These are phyloP conservation scores for Nannoperca australis DNA, from an alignment of 2,797 vertebrate species.

Conservation along the genomic window DNA sequence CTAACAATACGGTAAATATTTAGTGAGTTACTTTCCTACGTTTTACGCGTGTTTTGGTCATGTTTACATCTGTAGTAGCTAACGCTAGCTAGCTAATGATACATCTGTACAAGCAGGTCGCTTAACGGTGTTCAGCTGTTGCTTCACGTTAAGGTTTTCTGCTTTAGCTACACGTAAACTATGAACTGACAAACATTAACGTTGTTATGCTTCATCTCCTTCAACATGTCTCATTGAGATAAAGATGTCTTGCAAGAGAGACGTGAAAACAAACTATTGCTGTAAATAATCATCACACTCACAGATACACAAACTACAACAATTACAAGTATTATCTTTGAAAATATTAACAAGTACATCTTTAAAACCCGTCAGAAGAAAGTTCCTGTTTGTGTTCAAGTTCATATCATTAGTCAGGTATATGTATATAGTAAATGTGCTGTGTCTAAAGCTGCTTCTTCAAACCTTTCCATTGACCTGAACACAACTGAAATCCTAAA, in stretches of 20 bases:
- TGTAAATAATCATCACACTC: not conserved
- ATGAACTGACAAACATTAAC: not conserved
- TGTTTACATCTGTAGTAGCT: not conserved
- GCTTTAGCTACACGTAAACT: not conserved
- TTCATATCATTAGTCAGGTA: not conserved
- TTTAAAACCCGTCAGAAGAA: too few species aligned
- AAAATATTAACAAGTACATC: too few species aligned
- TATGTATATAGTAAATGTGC: too few species aligned
- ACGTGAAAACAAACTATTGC: not conserved
- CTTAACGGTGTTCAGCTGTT: not conserved
- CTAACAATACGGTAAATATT: rapidly evolving
- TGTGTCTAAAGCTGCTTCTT: not conserved
- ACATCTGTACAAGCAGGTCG: not conserved
- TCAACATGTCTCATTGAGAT: not conserved
- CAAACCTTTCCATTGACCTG: too few species aligned
- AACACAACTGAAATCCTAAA: too few species aligned
- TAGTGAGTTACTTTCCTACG: rapidly evolving
- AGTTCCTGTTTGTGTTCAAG: not conserved
- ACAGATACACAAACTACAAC: not conserved
- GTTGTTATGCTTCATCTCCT: not conserved
- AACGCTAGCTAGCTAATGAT: not conserved
- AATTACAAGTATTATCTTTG: too few species aligned
- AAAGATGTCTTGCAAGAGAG: not conserved
- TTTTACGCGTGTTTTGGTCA: not conserved
- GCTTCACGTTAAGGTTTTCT: too few species aligned